Conservation (phyloP, 2,113 vertebrate genomes). For the Sylvia atricapilla region DNA sequence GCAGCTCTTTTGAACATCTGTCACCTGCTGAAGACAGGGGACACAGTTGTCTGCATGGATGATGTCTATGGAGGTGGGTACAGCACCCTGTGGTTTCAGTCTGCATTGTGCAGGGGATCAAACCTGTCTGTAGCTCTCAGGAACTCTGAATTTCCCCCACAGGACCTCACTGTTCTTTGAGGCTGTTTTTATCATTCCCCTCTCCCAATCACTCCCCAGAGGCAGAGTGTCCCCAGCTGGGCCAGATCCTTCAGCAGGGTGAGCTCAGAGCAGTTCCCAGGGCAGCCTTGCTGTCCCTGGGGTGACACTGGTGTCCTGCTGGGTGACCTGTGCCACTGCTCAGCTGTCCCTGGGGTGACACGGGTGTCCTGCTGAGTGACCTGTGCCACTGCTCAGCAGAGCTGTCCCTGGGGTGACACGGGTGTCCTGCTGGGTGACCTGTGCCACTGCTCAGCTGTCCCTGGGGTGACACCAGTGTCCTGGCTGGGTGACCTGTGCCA, state of each 20-base stretch:
- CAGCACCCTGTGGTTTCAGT: not conserved
- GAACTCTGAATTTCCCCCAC: not conserved
- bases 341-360: no score
- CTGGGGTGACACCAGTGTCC: no score
- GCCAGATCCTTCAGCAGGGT: not conserved
- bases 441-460: no score
- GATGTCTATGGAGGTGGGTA: slow-evolving; percentile 91
- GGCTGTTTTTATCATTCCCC: not conserved
- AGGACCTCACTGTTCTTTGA: not conserved
- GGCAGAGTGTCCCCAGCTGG: not conserved
- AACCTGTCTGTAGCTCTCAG: not conserved
- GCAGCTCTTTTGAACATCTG: slow-evolving; percentile 86
- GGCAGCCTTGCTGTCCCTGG: not conserved
- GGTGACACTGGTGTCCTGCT: rapidly evolving
- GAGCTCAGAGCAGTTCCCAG: no score
- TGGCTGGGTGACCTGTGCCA: no score
- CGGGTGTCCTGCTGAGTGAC: no score
- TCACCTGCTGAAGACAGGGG: slow-evolving; percentile 87
- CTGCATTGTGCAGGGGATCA: not conserved
- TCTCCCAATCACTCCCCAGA: not conserved
- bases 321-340: no score
- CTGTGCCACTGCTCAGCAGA: no score
- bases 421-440: no score
- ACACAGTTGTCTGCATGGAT: slow-evolving; percentile 87
- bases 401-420: no score